Evolutionary conservation across 2,888 invertebrate genomes (phyloP), one percentile per base, ranked within the genome.

Genomic region (Yponomeuta malinellus): DNA sequence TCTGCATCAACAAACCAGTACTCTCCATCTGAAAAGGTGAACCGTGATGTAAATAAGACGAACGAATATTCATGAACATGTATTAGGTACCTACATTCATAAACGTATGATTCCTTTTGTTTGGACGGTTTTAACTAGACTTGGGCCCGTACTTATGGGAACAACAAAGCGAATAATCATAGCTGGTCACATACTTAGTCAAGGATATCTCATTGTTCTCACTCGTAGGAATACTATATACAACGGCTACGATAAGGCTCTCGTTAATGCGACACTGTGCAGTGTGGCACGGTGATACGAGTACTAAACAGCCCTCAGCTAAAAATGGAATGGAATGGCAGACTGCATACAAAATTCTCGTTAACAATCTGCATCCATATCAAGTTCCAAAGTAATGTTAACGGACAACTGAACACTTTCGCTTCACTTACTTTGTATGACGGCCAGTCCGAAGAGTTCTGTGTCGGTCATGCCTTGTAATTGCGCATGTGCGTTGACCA

Each of bases 1-100:
- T 98, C 98, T 86, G 96, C 95, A 88, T 98, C 97, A 89, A 98
- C 96, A 93, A 98, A 99, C 84, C 98, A 95, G 92, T 97, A 98
- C 93, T 98, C 98, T 92, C 97, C 97, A 94, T 98, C 98, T 98
- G 94, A 64, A 95, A 95, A 76, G 77, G 12, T 23, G 12, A n/a
- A 48, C 3, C 43, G 6, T 10, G 10, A 23, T 31, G 31, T 64
- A n/a, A 67, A 8, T 23, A 23, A 23, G 6, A 69, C n/a, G 68
- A 69, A 29, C 68, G 48, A 59, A 3, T 29, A 48, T 48, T 31
- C 31, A 52, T 12, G 15, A 37, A 43, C 8, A 43, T 5, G 37
- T 37, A 37, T 37, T 23, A 23, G 23, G 23, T 23, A 23, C 23
- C 23, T 23, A 23, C 23, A 23, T 37, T 37, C 37, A 37, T 37